phyloP scores from a whole-genome alignment of 1,140 invertebrate species.

The Choristoneura fumiferana region DNA sequence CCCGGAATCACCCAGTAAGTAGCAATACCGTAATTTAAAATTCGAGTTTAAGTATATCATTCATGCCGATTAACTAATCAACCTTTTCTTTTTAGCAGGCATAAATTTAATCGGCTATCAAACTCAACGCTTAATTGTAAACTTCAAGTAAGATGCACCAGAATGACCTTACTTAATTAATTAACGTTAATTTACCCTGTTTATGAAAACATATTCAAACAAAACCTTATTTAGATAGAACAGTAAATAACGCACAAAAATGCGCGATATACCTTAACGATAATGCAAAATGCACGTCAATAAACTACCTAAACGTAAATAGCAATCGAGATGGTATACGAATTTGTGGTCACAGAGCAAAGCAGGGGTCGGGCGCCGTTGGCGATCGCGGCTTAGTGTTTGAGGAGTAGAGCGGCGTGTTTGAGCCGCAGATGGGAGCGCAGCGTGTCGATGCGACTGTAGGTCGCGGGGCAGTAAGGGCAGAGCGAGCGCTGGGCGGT shows the following conservation, averaged over 20 bases:
- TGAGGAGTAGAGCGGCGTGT: constrained; percentile 81
- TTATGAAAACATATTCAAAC: constrained; percentile 57
- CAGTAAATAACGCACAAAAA: constrained; percentile 67
- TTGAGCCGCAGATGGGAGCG: constrained; percentile 87
- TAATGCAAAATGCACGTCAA: constrained; percentile 53
- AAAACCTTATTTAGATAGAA: constrained; percentile 54
- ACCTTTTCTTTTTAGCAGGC: no score
- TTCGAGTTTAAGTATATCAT: no score
- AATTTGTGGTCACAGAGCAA: constrained; percentile 26
- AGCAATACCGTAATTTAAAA: no score
- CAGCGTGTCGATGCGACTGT: constrained; percentile 91
- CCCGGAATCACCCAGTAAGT: no score
- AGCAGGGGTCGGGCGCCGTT: constrained; percentile 40
- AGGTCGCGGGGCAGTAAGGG: constrained; percentile 90
- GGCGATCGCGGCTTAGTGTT: constrained; percentile 50
- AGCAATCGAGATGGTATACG: constrained; percentile 17
- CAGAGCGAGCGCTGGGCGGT: constrained; percentile 87
- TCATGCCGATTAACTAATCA: no score
- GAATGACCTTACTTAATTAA: constrained; percentile 33
- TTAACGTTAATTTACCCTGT: constrained; percentile 66
- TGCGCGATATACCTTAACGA: constrained; percentile 57
- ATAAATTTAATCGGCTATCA: no score
- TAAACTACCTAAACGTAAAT: constrained; percentile 26
- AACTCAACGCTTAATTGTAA: no score
- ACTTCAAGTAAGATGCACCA: background rate